phyloP scores from a whole-genome alignment of 2,888 invertebrate species.

The Orthosia incerta region DNA sequence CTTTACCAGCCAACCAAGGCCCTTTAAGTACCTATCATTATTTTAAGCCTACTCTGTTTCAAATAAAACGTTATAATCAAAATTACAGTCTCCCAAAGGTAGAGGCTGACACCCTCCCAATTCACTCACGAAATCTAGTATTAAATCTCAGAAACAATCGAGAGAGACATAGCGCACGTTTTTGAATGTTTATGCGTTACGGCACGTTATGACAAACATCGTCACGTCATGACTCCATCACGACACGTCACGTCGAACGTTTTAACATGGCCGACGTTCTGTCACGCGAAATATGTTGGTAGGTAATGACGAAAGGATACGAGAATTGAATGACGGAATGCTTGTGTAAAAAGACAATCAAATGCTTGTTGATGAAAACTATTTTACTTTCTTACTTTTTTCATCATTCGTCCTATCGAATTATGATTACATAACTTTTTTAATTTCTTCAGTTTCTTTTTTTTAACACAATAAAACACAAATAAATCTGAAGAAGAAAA shows the following conservation, averaged over 20 bases:
- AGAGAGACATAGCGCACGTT: constrained; percentile 16
- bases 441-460: too few relatives aligned
- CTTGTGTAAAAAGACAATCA: background rate
- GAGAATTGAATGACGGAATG: constrained; percentile 12
- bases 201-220: constrained; percentile 29
- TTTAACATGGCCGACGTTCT: constrained; percentile 14
- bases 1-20: too few relatives aligned
- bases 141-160: constrained; percentile 33
- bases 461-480: too few relatives aligned
- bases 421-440: too few relatives aligned
- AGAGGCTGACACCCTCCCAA: background rate
- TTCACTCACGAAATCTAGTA: constrained; percentile 21
- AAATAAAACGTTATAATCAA: background rate
- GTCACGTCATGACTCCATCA: constrained; percentile 19
- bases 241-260: constrained; percentile 26
- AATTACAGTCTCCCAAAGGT: background rate
- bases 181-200: constrained; percentile 49
- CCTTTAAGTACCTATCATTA: background rate
- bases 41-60: too few relatives aligned
- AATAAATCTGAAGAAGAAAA: too few relatives aligned
- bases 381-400: background rate
- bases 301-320: constrained; percentile 28
- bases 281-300: constrained; percentile 30
- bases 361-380: background rate
- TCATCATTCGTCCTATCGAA: background rate